Base-by-base conservation (phyloP, 2,113 vertebrate genomes). In the Corythornis madagascariensis region DNA sequence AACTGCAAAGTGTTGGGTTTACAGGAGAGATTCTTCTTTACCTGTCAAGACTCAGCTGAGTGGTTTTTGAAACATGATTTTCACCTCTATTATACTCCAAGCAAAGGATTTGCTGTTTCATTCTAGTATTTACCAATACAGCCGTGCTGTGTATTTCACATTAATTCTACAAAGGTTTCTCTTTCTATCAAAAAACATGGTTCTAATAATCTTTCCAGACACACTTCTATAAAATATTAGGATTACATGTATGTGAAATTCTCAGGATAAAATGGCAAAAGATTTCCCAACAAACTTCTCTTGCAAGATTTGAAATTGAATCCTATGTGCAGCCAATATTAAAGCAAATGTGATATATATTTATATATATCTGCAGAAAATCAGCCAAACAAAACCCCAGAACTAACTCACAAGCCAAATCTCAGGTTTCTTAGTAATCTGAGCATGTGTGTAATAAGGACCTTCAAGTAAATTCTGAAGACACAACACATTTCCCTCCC, bases 21-120 rank as follows among this genome's bases (percentile, higher is more conserved):
- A 53, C 45, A 72, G 57, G 26, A 82, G 59, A 73, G 48, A 45
- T 72, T 72, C 35, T 74, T 82, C 50, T 82, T 80, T 47, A 83
- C 60, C 67, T 89, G 43, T 59, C 87, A 89, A 75, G 66, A 70
- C 38, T 76, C 42, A 79, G 82, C 21, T 5, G 33, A 91, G 47
- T 22, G 19, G 26, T 40, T 89, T 95, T 56, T 43, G 71, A 89
- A 83, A 80, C 79, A 80, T 35, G 45, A 74, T 92, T 94, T 94
- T 86, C 64, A 74, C 72, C 56, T 79, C 69, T 88, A 52, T 73
- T 92, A 69, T 83, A 60, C 56, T 77, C 25, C 48, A 90, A 91
- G 81, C 40, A 92, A 86, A 89, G 57, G 70, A 94, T 91, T 77
- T 95, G 67, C 85, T 71, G 26, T 71, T 90, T 89, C 83, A 74